These are phyloP conservation scores for Pediacus dermestoides DNA, from an alignment of 2,888 invertebrate genomes.

Conservation along the genomic window DNA sequence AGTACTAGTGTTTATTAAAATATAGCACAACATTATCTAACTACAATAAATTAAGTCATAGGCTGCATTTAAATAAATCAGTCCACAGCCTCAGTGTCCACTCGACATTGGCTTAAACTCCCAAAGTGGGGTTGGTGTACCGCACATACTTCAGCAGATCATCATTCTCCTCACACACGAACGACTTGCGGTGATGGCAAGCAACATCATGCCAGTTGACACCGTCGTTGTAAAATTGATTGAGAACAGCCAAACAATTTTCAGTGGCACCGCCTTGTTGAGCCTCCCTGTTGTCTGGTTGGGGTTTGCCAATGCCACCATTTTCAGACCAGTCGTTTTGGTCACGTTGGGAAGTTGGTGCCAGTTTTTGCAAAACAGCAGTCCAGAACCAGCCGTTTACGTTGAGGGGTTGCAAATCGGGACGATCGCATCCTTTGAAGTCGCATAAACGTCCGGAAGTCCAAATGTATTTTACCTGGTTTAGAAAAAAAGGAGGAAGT, in stretches of 20 bases:
- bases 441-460: conserved; percentile 86
- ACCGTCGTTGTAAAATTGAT: conserved; percentile 88
- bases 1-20: no score
- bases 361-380: conserved; percentile 78
- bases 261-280: conserved; percentile 80
- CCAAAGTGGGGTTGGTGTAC: conserved; percentile 67
- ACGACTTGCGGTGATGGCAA: conserved; percentile 85
- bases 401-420: conserved; percentile 75
- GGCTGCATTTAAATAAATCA: conserved; percentile 17
- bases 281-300: conserved; percentile 82
- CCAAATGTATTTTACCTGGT: conserved; percentile 86
- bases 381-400: conserved; percentile 94
- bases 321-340: conserved; percentile 87
- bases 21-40: no score
- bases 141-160: conserved; percentile 76
- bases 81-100: conserved; percentile 19
- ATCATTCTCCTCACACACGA: conserved; percentile 86
- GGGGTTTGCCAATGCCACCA: conserved; percentile 81
- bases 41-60: conserved; percentile 19
- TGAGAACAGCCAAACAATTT: conserved; percentile 80
- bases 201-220: conserved; percentile 91
- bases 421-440: conserved; percentile 84
- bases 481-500: background rate
- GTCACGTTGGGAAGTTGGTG: conserved; percentile 74
- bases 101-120: conserved; percentile 55